Conservation (phyloP, 2,888 invertebrate genomes). For the Nomada ferruginata region DNA sequence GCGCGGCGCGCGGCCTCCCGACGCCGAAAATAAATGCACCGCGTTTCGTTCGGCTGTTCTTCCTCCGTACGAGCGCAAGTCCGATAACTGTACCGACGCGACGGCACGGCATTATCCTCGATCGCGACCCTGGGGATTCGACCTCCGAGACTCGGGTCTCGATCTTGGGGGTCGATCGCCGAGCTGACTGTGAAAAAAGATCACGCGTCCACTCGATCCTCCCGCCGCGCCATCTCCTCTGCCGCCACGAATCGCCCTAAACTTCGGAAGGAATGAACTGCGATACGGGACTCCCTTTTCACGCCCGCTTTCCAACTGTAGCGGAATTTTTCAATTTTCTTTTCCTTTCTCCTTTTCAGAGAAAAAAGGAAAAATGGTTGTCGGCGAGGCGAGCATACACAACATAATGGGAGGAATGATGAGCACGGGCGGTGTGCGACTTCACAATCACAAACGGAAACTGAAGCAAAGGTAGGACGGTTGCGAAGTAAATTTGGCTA, state of each 20-base stretch:
- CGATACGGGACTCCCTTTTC: too few species aligned
- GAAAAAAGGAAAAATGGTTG: slow-evolving; percentile 88
- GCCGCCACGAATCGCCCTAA: neutral
- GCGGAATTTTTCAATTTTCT: neutral
- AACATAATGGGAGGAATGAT: slow-evolving; percentile 96
- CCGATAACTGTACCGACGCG: slow-evolving; percentile 3
- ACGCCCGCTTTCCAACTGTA: neutral
- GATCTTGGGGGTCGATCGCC: neutral
- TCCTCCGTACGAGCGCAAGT: slow-evolving; percentile 40
- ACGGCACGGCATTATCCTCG: slow-evolving; percentile 13
- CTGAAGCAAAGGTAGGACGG: slow-evolving; percentile 91
- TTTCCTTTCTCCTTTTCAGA: slow-evolving; percentile 58
- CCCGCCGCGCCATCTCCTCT: slow-evolving; percentile 10
- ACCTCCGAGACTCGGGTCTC: too few species aligned
- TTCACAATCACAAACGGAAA: slow-evolving; percentile 95
- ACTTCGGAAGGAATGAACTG: neutral
- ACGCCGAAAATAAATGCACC: slow-evolving; percentile 81
- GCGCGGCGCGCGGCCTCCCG: slow-evolving; percentile 68
- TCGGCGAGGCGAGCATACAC: slow-evolving; percentile 92
- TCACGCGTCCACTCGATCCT: neutral
- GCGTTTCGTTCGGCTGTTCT: slow-evolving; percentile 68
- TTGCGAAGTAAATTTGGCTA: neutral
- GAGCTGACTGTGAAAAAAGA: slow-evolving; percentile 11
- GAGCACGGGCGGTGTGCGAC: slow-evolving; percentile 94
- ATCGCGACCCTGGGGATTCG: neutral